A percentile compares a stretch with the other conserved stretches of the same genome.
Conservation (phyloP, 2,113 vertebrate genomes). For the Macroglossus sobrinus region DNA sequence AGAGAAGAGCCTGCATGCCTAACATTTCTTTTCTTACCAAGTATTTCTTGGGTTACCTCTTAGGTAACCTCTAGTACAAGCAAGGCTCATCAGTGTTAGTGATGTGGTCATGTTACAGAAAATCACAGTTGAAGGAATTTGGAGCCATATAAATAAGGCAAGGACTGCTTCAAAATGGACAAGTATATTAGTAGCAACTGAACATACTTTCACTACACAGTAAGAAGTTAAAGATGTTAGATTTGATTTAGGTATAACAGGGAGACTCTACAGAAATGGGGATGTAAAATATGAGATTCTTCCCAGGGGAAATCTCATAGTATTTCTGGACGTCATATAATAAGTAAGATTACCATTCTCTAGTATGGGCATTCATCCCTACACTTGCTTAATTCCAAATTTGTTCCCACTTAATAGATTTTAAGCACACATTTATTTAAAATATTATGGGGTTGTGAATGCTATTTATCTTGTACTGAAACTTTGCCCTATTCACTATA, state of each 20-base stretch:
- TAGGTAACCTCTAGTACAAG: background rate
- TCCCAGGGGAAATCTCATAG: background rate
- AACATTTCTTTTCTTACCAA: background rate
- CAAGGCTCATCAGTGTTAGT: background rate
- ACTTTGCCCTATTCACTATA: slow-evolving; percentile 14
- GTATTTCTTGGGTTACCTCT: background rate
- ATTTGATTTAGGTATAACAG: background rate
- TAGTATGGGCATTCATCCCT: background rate
- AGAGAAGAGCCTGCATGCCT: background rate
- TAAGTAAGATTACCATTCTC: background rate
- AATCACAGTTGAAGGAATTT: background rate
- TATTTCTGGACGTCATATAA: background rate
- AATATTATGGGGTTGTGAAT: background rate
- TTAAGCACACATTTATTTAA: slow-evolving; percentile 9
- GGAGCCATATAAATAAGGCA: background rate
- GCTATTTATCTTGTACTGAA: background rate
- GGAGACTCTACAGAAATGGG: background rate
- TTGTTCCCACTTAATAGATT: background rate
- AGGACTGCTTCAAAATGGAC: background rate
- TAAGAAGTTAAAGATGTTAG: background rate
- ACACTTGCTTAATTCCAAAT: background rate
- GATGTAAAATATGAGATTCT: background rate
- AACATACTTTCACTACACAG: background rate
- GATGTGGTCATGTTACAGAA: background rate
- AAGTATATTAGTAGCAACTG: background rate